Evolutionary conservation across 2,797 vertebrate genomes (phyloP).

Genomic region (Heliangelus exortis): DNA sequence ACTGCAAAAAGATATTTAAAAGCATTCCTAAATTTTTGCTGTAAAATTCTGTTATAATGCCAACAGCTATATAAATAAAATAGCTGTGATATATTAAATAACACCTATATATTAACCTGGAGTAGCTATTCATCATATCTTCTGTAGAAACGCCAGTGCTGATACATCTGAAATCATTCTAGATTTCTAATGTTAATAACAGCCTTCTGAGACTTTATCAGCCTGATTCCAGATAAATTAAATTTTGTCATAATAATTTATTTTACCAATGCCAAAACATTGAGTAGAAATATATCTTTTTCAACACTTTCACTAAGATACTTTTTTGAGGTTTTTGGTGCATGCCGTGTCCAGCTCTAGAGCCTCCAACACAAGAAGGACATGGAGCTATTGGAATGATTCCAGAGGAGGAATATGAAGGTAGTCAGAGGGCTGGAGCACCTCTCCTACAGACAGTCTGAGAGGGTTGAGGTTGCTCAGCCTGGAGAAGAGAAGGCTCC

Average conservation of each 20-base stretch:
- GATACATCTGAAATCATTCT: background rate
- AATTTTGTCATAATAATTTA: background rate
- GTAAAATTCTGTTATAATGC: background rate
- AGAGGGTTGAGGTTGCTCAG: too few relatives aligned
- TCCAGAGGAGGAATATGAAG: too few relatives aligned
- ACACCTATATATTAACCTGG: background rate
- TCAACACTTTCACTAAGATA: background rate
- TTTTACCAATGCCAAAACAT: background rate
- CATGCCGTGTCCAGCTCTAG: too few relatives aligned
- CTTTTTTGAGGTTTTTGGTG: background rate
- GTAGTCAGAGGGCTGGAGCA: too few relatives aligned
- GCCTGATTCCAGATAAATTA: background rate
- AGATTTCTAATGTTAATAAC: background rate
- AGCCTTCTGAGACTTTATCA: background rate
- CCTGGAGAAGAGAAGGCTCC: too few relatives aligned
- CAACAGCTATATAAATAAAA: background rate
- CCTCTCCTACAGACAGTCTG: too few relatives aligned
- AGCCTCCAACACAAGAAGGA: too few relatives aligned
- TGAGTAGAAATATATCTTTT: background rate
- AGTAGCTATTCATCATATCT: background rate
- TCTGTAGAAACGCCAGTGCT: background rate
- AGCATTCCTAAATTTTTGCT: background rate
- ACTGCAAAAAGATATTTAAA: background rate
- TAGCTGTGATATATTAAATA: background rate
- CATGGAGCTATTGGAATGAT: too few relatives aligned